Evolutionary conservation across 2,797 vertebrate genomes (phyloP), one percentile per base, ranked within the genome.

Genomic region (Potorous gilbertii): DNA sequence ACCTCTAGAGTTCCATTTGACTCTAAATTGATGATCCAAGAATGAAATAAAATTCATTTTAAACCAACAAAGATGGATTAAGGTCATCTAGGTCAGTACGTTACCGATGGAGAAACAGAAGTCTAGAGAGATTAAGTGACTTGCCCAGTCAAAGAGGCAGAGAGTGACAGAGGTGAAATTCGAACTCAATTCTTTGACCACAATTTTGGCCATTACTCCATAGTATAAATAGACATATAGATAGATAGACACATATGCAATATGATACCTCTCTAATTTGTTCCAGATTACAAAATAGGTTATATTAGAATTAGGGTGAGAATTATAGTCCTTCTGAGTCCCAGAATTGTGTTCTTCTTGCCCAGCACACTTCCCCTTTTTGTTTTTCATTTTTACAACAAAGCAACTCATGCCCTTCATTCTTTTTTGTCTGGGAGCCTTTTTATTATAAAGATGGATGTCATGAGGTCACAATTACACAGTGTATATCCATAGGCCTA

Each of bases 381-480:
- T 81, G 87, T 54, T 4, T 2, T 46, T 29, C 34, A 40, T 40
- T 91, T 90, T 56, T 55, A n/a, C 9, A 50, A 54, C 62, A 56
- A 95, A 62, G 57, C 4, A 8, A n/a, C 4, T n/a, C 56, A 55
- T 31, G n/a, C 54, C 87, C 27, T 55, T 94, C 74, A 0, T 0
- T 57, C 56, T 90, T 28, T 91, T 95, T 93, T 92, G 55, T 94
- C 90, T 56, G 93, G 50, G 40, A 62, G 5, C 13, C 31, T 96
- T 92, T 96, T 54, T 18, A 95, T 28, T 10, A 34, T 46, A 10
- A 40, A 50, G 16, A 95, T 28, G 18, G 94, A 93, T 94, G 27
- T 34, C 18, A 57, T 81, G 55, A 94, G 56, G 92, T 92, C 87
- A 93, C 34, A 91, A 56, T 31, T 52, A 94, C 59, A 54, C 46